phyloP scores from a whole-genome alignment of 1,140 invertebrate species.

The Elysia chlorotica region DNA sequence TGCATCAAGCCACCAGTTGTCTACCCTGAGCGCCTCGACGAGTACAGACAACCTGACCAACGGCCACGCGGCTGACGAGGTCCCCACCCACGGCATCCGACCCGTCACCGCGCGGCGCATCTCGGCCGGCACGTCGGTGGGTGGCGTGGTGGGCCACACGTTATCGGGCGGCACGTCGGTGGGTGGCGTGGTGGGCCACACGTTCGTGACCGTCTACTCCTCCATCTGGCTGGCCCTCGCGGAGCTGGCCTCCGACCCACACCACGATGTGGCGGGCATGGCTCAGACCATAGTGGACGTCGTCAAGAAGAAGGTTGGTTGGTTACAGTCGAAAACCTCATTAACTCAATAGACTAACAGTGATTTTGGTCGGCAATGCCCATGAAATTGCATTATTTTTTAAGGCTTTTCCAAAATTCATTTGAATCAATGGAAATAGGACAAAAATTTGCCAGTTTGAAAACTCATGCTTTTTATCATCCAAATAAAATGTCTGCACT shows the following conservation, averaged over 20 bases:
- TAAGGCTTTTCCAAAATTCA: neutral
- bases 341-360: neutral
- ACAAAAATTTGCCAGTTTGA: neutral
- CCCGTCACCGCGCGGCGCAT: too few species aligned
- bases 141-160: constrained; percentile 18
- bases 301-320: constrained; percentile 75
- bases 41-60: constrained; percentile 12
- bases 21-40: constrained; percentile 21
- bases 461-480: neutral
- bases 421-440: too few species aligned
- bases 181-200: constrained; percentile 24
- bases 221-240: constrained; percentile 84
- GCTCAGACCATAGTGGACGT: constrained; percentile 78
- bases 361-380: neutral
- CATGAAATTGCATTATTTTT: neutral
- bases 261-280: constrained; percentile 77
- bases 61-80: too few species aligned
- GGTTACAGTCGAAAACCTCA: neutral
- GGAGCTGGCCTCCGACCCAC: constrained; percentile 80
- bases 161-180: constrained; percentile 46
- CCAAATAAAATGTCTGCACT: neutral
- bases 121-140: too few species aligned
- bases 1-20: constrained; percentile 6
- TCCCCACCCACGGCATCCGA: too few species aligned
- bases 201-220: constrained; percentile 72